A percentile compares a stretch with the other conserved stretches of the same genome.
These are phyloP conservation scores for Nudaria mundana DNA, from an alignment of 2,888 invertebrate species.

Conservation along the genomic window DNA sequence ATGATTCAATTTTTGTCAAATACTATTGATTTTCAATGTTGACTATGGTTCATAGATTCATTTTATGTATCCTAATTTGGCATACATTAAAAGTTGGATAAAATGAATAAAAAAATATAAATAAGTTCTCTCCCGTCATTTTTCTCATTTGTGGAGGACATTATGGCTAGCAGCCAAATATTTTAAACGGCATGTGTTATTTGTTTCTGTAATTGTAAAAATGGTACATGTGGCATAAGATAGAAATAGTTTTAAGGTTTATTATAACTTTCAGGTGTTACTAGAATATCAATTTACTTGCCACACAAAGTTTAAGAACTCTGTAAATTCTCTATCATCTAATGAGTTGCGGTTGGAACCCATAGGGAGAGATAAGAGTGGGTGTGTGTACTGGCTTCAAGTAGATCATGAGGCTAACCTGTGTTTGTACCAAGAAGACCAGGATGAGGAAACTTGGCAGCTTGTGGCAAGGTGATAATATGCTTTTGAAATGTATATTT, in stretches of 20 bases:
- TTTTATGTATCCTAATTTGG: too few relatives aligned
- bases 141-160: slow-evolving; percentile 17
- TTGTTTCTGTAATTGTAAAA: slow-evolving; percentile 13
- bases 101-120: too few relatives aligned
- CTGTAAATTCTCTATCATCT: slow-evolving; percentile 89
- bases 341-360: slow-evolving; percentile 92
- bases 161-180: slow-evolving; percentile 26
- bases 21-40: too few relatives aligned
- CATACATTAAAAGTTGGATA: too few relatives aligned
- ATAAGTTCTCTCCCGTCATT: slow-evolving; percentile 3
- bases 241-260: too few relatives aligned
- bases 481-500: too few relatives aligned
- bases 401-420: slow-evolving; percentile 94
- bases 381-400: slow-evolving; percentile 97
- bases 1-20: too few relatives aligned
- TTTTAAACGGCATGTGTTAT: slow-evolving; percentile 20
- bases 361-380: slow-evolving; percentile 94
- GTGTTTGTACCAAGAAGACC: slow-evolving; percentile 96
- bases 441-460: slow-evolving; percentile 98
- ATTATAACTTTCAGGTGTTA: slow-evolving; percentile 83
- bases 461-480: slow-evolving; percentile 92
- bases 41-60: too few relatives aligned
- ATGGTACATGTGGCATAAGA: not conserved
- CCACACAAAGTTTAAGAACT: slow-evolving; percentile 95
- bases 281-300: slow-evolving; percentile 97